Evolutionary conservation across 2,888 invertebrate genomes (phyloP).

Genomic region (Pristionchus japonicus): DNA sequence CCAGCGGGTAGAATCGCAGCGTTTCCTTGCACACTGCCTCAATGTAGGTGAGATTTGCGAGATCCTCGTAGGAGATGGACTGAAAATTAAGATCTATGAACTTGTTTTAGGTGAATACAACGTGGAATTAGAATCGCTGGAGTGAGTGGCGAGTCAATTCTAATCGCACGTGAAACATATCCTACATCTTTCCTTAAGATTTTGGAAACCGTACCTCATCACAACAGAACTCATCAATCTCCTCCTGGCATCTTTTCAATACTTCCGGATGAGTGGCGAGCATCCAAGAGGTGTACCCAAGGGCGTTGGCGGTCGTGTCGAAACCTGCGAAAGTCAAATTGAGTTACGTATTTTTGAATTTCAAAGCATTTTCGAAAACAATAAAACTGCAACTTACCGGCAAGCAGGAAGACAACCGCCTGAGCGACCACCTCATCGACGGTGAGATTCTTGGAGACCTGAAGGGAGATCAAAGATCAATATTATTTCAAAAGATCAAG

Average conservation of each 20-base stretch:
- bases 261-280: not conserved
- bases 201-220: constrained; percentile 33
- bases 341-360: too few relatives aligned
- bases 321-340: too few relatives aligned
- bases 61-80: constrained; percentile 42
- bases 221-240: constrained; percentile 27
- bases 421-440: constrained; percentile 18
- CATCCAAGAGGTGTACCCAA: constrained; percentile 42
- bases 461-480: not conserved
- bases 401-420: not conserved
- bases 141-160: too few relatives aligned
- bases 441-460: not conserved
- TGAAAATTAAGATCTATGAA: too few relatives aligned
- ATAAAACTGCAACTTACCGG: not conserved
- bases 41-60: constrained; percentile 7
- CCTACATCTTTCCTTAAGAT: not conserved
- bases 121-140: too few relatives aligned
- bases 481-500: not conserved
- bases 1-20: constrained; percentile 35
- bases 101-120: not conserved
- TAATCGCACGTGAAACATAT: not conserved
- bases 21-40: constrained; percentile 44
- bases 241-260: not conserved
- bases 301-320: constrained; percentile 37
- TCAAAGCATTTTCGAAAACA: too few relatives aligned